A percentile compares a stretch with the other conserved stretches of the same genome.
Conservation (phyloP, 2,113 vertebrate genomes). For the Eulemur macaco region DNA sequence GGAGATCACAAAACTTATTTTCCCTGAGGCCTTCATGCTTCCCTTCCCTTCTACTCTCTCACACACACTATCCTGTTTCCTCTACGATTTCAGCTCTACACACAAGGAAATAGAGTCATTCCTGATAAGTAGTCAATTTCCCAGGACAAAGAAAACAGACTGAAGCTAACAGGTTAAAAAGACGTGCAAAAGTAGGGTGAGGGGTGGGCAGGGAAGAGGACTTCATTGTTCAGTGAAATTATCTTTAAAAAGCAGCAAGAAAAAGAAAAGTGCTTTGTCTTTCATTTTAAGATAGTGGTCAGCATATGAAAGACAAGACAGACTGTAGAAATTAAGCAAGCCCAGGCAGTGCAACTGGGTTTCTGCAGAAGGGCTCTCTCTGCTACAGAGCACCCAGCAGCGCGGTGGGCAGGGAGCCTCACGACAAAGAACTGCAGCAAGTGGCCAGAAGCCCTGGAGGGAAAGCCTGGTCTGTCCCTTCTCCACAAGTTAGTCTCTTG, state of each 20-base stretch:
- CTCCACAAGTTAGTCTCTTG: not conserved
- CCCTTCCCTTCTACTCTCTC: not conserved
- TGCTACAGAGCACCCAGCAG: not conserved
- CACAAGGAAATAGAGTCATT: conserved; percentile 30
- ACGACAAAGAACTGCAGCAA: not conserved
- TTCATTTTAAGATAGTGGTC: conserved; percentile 44
- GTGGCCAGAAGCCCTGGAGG: conserved; percentile 13
- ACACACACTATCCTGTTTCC: not conserved
- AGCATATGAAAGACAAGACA: conserved; percentile 54
- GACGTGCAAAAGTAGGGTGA: conserved; percentile 65
- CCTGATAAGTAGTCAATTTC: not conserved
- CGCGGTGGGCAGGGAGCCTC: not conserved
- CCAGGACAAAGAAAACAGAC: conserved; percentile 45
- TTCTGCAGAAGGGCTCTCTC: not conserved
- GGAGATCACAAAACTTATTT: not conserved
- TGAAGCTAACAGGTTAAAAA: conserved; percentile 64
- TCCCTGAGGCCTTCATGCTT: not conserved
- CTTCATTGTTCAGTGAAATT: not conserved
- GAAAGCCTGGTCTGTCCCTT: not conserved
- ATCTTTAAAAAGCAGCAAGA: conserved; percentile 41
- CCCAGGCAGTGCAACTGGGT: conserved; percentile 7
- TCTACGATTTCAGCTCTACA: conserved; percentile 35
- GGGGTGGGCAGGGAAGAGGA: conserved; percentile 36
- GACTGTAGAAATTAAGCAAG: conserved; percentile 35
- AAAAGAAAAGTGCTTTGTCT: conserved; percentile 63